Percentiles rank a stretch among this genome's conserved stretches.
phyloP scores from a whole-genome alignment of 2,797 vertebrate species.

The Phoebastria nigripes region DNA sequence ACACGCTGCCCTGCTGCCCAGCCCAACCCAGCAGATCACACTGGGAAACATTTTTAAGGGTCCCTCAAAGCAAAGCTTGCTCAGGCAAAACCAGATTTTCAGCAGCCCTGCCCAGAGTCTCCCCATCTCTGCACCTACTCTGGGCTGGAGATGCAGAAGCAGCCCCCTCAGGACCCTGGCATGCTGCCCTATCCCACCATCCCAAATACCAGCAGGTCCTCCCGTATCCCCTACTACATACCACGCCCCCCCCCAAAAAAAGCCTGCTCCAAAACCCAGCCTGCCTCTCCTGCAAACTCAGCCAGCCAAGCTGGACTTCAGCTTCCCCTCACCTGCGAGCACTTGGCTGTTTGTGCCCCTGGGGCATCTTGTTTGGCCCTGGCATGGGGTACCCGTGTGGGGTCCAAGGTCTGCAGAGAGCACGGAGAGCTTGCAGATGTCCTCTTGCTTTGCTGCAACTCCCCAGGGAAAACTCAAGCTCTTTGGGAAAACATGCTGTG shows the following conservation, averaged over 20 bases:
- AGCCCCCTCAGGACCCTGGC: neutral
- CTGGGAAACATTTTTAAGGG: neutral
- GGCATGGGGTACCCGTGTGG: rapidly evolving
- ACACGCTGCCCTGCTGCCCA: neutral
- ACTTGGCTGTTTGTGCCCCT: neutral
- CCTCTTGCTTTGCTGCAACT: neutral
- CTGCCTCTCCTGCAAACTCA: neutral
- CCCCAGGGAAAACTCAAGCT: neutral
- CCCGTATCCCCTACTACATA: neutral
- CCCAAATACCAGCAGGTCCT: neutral
- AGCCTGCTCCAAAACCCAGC: neutral
- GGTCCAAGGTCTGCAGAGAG: neutral
- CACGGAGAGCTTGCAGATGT: neutral
- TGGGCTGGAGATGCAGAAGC: neutral
- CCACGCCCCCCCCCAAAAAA: neutral
- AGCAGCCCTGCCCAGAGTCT: neutral
- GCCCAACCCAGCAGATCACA: neutral
- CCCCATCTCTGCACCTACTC: neutral
- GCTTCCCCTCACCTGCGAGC: neutral
- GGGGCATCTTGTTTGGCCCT: neutral
- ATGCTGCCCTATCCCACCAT: neutral
- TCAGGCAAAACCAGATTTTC: neutral
- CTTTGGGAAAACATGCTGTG: neutral
- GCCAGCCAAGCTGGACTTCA: neutral
- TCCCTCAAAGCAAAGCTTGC: neutral